Evolutionary conservation across 2,113 vertebrate genomes (phyloP).

Genomic region (Tapirus terrestris): DNA sequence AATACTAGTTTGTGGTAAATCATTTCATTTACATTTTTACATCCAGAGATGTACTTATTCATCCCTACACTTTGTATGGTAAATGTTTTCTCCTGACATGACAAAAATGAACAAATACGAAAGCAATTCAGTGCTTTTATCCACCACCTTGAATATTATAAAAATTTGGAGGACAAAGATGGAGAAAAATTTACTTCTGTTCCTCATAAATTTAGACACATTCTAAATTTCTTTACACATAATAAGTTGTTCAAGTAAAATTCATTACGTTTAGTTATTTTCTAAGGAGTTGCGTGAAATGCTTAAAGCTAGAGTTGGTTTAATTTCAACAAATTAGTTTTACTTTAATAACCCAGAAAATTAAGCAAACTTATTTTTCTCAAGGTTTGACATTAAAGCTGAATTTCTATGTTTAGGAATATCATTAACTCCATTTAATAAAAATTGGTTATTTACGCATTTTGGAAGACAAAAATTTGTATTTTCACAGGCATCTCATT

Average conservation of each 20-base stretch:
- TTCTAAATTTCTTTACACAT: background rate
- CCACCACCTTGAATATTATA: background rate
- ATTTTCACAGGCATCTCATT: background rate
- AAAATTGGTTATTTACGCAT: background rate
- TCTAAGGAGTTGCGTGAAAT: background rate
- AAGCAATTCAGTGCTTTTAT: background rate
- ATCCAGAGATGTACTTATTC: background rate
- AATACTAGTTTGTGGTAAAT: background rate
- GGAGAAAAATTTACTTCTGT: background rate
- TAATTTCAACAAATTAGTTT: conserved; percentile 74
- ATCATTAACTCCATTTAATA: background rate
- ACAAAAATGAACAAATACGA: background rate
- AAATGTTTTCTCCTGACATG: background rate
- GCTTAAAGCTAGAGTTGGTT: conserved; percentile 69
- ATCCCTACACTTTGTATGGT: background rate
- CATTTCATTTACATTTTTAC: background rate
- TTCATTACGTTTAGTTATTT: conserved; percentile 19
- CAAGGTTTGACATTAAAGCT: background rate
- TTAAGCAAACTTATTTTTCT: conserved; percentile 27
- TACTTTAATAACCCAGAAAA: conserved; percentile 71
- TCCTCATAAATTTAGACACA: background rate
- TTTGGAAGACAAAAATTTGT: background rate
- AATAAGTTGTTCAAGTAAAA: conserved; percentile 29
- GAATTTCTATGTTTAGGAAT: background rate
- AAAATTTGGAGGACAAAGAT: background rate